phyloP scores from a whole-genome alignment of 2,113 vertebrate species.

The Erinaceus europaeus region DNA sequence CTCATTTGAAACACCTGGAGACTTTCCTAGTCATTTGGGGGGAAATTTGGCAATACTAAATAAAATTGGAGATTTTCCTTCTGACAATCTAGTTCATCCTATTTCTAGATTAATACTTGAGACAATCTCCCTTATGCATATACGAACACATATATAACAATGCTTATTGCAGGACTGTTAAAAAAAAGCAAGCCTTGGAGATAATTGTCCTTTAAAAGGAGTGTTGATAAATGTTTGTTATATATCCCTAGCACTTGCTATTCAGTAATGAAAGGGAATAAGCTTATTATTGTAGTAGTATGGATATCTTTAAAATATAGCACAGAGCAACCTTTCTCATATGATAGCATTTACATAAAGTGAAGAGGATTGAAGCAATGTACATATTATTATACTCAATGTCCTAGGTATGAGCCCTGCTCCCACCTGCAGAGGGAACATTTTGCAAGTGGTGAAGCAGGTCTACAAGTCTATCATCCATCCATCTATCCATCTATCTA shows the following conservation, averaged over 20 bases:
- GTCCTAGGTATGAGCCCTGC: no score
- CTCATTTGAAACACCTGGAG: no score
- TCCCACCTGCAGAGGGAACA: no score
- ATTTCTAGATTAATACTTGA: not conserved
- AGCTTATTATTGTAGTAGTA: not conserved
- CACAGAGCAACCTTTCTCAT: no score
- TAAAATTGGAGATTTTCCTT: not conserved
- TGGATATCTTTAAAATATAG: no score
- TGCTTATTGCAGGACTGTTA: not conserved
- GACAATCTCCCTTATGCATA: not conserved
- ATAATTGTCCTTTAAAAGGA: not conserved
- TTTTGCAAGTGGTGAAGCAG: no score
- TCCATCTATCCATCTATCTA: no score
- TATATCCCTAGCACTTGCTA: not conserved
- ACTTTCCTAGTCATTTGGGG: no score
- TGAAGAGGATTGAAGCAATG: no score
- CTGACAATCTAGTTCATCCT: not conserved
- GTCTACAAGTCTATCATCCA: no score
- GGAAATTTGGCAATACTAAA: not conserved
- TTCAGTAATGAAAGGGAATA: not conserved
- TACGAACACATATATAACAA: not conserved
- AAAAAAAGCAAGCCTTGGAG: not conserved
- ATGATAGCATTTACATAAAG: no score
- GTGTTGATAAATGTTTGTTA: not conserved
- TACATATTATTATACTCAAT: no score